Evolutionary conservation across 1,140 invertebrate species (phyloP).

Genomic region (Ridgeia piscesae): DNA sequence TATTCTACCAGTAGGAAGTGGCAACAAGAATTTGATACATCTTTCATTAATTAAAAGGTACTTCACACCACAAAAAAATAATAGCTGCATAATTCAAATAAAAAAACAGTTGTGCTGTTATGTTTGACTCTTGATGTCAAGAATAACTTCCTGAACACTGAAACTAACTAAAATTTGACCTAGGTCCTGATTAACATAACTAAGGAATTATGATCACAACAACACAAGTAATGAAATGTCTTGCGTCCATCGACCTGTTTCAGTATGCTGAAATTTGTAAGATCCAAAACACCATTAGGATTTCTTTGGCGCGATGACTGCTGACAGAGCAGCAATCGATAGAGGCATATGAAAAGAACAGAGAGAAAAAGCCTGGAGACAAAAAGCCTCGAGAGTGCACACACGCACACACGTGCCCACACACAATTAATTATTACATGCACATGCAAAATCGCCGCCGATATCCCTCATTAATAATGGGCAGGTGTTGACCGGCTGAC

Average conservation of each 20-base stretch:
- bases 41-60: too few species aligned
- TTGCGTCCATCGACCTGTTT: background rate
- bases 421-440: conserved; percentile 6
- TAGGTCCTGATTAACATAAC: background rate
- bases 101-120: too few species aligned
- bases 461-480: background rate
- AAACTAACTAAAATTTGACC: background rate
- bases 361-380: background rate
- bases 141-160: background rate
- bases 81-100: too few species aligned
- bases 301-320: background rate
- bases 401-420: background rate
- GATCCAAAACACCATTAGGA: background rate
- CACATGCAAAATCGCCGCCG: background rate
- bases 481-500: background rate
- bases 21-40: too few species aligned
- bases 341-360: background rate
- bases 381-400: background rate
- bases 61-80: too few species aligned
- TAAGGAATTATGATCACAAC: background rate
- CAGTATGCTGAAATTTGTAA: background rate
- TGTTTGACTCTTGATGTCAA: background rate
- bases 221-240: background rate
- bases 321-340: background rate
- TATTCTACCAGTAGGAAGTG: too few species aligned